These are phyloP conservation scores for Fregetta grallaria DNA, from an alignment of 2,113 vertebrate genomes.

Conservation along the genomic window DNA sequence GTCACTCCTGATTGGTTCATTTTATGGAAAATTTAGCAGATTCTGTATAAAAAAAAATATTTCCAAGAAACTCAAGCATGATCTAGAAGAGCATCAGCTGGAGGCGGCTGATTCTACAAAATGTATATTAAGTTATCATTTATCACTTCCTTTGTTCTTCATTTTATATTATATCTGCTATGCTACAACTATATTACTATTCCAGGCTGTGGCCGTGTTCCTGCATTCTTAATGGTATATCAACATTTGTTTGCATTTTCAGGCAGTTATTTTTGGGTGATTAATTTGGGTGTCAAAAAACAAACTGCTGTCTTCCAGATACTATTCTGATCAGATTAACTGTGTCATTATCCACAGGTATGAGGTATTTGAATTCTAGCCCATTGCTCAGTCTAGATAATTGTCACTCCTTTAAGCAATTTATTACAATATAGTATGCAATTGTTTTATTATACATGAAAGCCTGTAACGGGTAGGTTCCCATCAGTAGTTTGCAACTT, in stretches of 20 bases:
- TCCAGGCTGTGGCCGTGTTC: background rate
- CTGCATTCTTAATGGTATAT: background rate
- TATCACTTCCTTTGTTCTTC: background rate
- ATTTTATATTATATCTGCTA: background rate
- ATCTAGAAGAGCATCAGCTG: background rate
- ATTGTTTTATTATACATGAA: slow-evolving; percentile 31
- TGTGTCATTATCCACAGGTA: slow-evolving; percentile 17
- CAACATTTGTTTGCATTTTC: slow-evolving; percentile 32
- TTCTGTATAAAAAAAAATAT: background rate
- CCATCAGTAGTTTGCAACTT: background rate
- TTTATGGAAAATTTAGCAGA: background rate
- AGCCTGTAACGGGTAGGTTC: background rate
- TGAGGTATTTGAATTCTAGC: background rate
- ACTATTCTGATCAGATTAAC: slow-evolving; percentile 32
- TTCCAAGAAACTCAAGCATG: background rate
- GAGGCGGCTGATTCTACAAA: background rate
- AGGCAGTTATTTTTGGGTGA: background rate
- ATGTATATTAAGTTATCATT: background rate
- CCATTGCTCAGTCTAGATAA: background rate
- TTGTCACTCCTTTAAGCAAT: slow-evolving; percentile 34
- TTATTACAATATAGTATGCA: slow-evolving; percentile 1
- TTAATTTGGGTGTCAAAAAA: slow-evolving; percentile 35
- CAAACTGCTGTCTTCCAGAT: background rate
- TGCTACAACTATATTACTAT: background rate
- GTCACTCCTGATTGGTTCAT: background rate